Conservation (phyloP, 2,888 invertebrate species). For the Protonemura montana region DNA sequence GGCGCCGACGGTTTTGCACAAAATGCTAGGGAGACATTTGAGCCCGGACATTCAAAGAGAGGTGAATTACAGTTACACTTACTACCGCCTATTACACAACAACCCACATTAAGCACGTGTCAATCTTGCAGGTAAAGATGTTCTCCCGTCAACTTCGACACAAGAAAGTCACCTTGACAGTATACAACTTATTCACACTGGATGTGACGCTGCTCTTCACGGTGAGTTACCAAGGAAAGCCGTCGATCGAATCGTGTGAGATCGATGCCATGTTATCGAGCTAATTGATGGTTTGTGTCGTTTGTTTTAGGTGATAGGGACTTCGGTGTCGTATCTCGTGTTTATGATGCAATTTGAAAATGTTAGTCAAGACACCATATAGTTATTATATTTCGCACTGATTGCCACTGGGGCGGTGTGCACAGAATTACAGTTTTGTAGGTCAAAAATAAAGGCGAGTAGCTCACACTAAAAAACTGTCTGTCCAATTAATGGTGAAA, state of each 20-base stretch:
- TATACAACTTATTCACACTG: neutral
- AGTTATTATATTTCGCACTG: too few relatives aligned
- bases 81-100: too few relatives aligned
- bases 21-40: neutral
- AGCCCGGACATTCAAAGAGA: neutral
- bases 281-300: neutral
- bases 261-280: too few relatives aligned
- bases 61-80: neutral
- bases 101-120: too few relatives aligned
- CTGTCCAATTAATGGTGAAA: too few relatives aligned
- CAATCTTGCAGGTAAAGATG: neutral
- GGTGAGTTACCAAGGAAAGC: neutral
- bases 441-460: too few relatives aligned
- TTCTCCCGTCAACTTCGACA: neutral
- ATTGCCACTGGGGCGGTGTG: too few relatives aligned
- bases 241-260: neutral
- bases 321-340: neutral
- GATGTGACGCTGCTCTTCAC: neutral
- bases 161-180: neutral
- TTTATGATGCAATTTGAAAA: neutral
- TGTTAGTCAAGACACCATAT: too few relatives aligned
- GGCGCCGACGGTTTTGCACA: neutral
- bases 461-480: too few relatives aligned
- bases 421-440: too few relatives aligned
- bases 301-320: neutral